Base-by-base conservation (phyloP, 2,888 invertebrate species). In the Prionchulus punctatus region DNA sequence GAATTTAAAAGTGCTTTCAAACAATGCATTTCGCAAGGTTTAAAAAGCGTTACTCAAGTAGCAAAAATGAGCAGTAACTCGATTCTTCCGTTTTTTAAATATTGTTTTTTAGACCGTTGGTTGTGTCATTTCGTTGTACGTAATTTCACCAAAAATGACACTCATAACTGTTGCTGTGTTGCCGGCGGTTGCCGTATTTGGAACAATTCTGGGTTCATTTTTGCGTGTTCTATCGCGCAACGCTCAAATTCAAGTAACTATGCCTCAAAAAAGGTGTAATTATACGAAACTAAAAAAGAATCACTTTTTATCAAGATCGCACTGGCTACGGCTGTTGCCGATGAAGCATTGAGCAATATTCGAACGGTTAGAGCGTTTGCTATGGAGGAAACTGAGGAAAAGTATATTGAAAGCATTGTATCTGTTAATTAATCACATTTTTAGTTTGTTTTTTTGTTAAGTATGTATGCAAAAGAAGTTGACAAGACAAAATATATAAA, bases 1-100 rank as follows among this genome's bases (percentile, higher is more conserved):
- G 92, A 94, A 68, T 94, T 96, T 71, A 96, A 96, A 74, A 89
- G 91, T 65, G 85, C 87, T 1, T 94, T 96, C 70, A 96, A 96
- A 71, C 82, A 85, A 67, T 85, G 85, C 27, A 82, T 96, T 49
- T 86, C 92, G 1, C 91, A 91, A 66, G 94, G 94, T 1, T 72
- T 96, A 30, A 77, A 89, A 57, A 87, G 89, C 50, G 72, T 79
- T 2, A 84, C 91, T 0, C 92, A 92, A 79, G 84, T 90, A 60
- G 48, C 60, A 26, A n/a, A n/a, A n/a, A n/a, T n/a, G n/a, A n/a
- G n/a, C n/a, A n/a, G n/a, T n/a, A n/a, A n/a, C n/a, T n/a, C n/a
- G n/a, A 28, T 51, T 52, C 2, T n/a, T n/a, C 26, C 28, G 25
- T 55, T 23, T 56, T 56, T 25, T 31, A 56, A n/a, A n/a, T 23